Evolutionary conservation across 2,113 vertebrate species (phyloP), one percentile per base, ranked within the genome.

Genomic region (Leptodactylus fuscus): DNA sequence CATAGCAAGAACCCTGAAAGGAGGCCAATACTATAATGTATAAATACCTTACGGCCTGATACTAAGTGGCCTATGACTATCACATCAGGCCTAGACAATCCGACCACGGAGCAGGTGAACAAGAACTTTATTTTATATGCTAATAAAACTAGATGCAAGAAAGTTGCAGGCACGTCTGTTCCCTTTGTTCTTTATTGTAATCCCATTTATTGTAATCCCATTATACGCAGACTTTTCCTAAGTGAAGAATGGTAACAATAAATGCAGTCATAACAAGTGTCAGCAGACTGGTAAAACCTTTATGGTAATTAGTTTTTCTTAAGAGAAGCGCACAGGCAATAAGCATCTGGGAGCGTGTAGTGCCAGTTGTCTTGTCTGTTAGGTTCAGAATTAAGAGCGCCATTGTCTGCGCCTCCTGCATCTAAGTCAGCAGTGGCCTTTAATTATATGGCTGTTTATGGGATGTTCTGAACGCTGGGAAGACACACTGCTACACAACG

Each of bases 281-380:
- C 75, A 36, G 49, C 49, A 36, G 29, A 32, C 75, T 36, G 22
- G 49, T 55, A 32, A 78, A 38, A 53, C 29, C 46, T 77, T 73
- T 73, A 34, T 32, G 22, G 46, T 77, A 53, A 77, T 77, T 46
- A 74, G 22, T n/a, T 22, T 41, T 44, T 48, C 5, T 20, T 41
- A 29, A 29, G 75, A 24, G 75, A 36, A 53, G 20, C 8, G 46
- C 13, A 27, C 15, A 36, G 48, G 29, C 75, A 55, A n/a, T 55
- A 78, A 79, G 51, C 51, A 79, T 58, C 76, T 55, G 75, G 32
- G 11, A 55, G 48, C n/a, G n/a, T n/a, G n/a, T 36, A n/a, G 29
- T 78, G 75, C 18, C 51, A 38, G 51, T 51, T 77, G 46, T 53
- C 38, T 77, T 51, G 46, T 48, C n/a, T 76, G 73, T 27, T 48